Conservation (phyloP, 2,888 invertebrate genomes). For the Amphipyra tragopoginis region DNA sequence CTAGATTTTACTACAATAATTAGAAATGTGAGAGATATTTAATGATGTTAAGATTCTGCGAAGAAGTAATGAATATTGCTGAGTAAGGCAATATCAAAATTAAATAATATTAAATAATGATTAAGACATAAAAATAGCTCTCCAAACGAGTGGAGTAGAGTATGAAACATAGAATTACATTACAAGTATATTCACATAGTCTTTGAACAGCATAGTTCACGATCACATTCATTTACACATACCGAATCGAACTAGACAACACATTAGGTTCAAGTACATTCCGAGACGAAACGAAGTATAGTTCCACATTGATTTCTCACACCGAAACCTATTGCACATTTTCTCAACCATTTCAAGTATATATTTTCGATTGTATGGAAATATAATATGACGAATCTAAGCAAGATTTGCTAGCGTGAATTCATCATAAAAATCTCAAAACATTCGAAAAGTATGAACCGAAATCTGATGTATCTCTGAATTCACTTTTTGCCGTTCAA, state of each 20-base stretch:
- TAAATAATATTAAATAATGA: constrained; percentile 65
- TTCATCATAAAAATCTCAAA: constrained; percentile 17
- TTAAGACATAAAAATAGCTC: constrained; percentile 63
- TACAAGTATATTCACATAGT: constrained; percentile 71
- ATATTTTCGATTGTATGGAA: constrained; percentile 20
- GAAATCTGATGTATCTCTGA: constrained; percentile 24
- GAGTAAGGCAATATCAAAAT: constrained; percentile 71
- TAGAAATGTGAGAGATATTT: constrained; percentile 78
- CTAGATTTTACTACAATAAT: constrained; percentile 88
- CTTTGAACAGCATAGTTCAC: constrained; percentile 66
- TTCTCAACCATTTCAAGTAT: constrained; percentile 20
- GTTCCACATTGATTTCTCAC: constrained; percentile 44
- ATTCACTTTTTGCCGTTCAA: constrained; percentile 63
- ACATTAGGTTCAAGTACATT: constrained; percentile 57
- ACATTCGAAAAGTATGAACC: constrained; percentile 15
- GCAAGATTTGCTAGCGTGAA: constrained; percentile 7
- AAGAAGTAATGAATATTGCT: constrained; percentile 65
- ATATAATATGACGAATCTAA: constrained; percentile 20
- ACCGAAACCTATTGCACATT: constrained; percentile 53
- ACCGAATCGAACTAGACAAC: constrained; percentile 59
- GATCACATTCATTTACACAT: constrained; percentile 56
- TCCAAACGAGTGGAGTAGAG: constrained; percentile 63
- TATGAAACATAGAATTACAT: constrained; percentile 58
- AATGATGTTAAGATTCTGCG: constrained; percentile 68
- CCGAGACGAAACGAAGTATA: constrained; percentile 36